Conservation (phyloP, 2,113 vertebrate species). For the Eurypyga helias region DNA sequence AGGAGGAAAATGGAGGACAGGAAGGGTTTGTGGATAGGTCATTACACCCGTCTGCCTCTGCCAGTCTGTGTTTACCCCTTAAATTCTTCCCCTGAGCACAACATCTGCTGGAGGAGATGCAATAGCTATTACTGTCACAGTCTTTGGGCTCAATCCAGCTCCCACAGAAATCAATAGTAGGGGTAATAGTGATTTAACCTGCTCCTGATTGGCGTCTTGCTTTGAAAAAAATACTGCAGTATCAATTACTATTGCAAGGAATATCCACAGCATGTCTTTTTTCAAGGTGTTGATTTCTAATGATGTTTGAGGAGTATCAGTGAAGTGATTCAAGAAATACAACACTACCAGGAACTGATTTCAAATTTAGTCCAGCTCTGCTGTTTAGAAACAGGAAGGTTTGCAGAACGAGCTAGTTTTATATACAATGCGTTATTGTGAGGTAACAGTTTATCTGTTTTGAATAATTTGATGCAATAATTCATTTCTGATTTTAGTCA, state of each 20-base stretch:
- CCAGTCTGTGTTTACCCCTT: slow-evolving; percentile 6
- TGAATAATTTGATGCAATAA: background rate
- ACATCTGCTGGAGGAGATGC: slow-evolving; percentile 28
- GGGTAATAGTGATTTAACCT: slow-evolving; percentile 21
- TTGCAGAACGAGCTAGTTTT: background rate
- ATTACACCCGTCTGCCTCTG: slow-evolving; percentile 32
- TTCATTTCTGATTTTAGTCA: background rate
- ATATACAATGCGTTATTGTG: background rate
- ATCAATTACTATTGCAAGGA: slow-evolving; percentile 37
- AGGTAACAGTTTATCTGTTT: background rate
- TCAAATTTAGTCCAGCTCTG: background rate
- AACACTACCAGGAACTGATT: background rate
- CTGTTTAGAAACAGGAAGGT: background rate
- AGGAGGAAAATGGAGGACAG: slow-evolving; percentile 35
- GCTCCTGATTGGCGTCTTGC: background rate
- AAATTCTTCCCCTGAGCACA: slow-evolving; percentile 31
- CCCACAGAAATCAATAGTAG: slow-evolving; percentile 33
- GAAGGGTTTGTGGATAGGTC: slow-evolving; percentile 18
- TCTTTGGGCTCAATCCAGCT: slow-evolving; percentile 2
- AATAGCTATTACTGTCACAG: background rate
- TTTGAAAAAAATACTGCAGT: slow-evolving; percentile 17
- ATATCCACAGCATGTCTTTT: slow-evolving; percentile 8
- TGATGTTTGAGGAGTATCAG: background rate
- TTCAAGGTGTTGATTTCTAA: background rate
- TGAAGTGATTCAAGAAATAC: background rate